A percentile compares a stretch with the other conserved stretches of the same genome.
Evolutionary conservation across 2,888 invertebrate species (phyloP).

Genomic region (Vannuccia rotundouncinata): DNA sequence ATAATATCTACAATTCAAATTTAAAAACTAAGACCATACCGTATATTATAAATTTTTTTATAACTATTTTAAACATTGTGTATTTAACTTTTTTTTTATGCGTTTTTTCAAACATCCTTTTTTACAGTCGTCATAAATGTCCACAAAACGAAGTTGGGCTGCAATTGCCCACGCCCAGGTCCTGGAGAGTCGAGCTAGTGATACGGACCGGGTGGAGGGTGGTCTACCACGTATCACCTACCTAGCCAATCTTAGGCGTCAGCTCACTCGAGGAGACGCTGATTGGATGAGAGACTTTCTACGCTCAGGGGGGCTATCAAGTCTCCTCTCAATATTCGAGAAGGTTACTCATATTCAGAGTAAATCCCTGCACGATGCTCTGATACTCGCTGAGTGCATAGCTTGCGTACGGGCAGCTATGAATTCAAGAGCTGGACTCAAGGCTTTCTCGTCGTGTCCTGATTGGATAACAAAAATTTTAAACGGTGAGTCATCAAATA

Average conservation of each 20-base stretch:
- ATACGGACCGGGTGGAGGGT: background rate
- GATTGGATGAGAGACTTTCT: background rate
- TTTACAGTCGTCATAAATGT: no score
- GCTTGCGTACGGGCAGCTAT: slow-evolving; percentile 59
- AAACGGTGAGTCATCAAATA: slow-evolving; percentile 63
- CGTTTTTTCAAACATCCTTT: no score
- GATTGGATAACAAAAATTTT: slow-evolving; percentile 84
- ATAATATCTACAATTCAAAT: no score
- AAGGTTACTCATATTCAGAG: background rate
- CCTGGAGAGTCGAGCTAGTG: background rate
- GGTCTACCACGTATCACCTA: background rate
- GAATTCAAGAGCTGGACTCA: slow-evolving; percentile 86
- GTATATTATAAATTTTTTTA: no score
- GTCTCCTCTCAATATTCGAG: background rate
- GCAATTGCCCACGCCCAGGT: background rate
- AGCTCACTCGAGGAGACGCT: background rate
- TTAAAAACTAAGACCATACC: no score
- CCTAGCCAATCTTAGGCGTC: background rate
- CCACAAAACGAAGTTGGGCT: background rate
- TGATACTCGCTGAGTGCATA: slow-evolving; percentile 51
- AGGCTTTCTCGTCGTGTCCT: slow-evolving; percentile 85
- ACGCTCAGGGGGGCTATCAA: background rate
- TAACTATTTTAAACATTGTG: no score
- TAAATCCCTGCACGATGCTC: slow-evolving; percentile 46
- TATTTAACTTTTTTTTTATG: no score